These are phyloP conservation scores for Eristalinus aeneus DNA, from an alignment of 2,888 invertebrate genomes.

Conservation along the genomic window DNA sequence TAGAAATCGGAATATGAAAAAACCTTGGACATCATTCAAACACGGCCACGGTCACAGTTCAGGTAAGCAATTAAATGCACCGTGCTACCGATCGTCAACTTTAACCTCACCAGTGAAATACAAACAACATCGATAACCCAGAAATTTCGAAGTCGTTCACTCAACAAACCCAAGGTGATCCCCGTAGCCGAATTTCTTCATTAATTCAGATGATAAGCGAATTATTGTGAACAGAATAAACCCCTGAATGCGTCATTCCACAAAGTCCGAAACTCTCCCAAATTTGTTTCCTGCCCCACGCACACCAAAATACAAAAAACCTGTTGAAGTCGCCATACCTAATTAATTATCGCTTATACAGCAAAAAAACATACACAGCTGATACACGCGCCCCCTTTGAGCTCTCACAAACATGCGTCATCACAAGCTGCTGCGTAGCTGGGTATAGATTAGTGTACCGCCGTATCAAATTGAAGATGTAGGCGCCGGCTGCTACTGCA, in stretches of 20 bases:
- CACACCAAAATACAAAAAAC: not conserved
- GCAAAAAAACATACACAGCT: not conserved
- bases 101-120: not conserved
- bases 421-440: not conserved
- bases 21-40: no score
- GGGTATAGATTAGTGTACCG: not conserved
- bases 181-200: not conserved
- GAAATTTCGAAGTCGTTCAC: not conserved
- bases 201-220: not conserved
- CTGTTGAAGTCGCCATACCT: not conserved
- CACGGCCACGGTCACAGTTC: no score
- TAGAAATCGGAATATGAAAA: no score
- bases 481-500: not conserved
- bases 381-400: not conserved
- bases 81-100: not conserved
- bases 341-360: not conserved
- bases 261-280: not conserved
- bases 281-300: not conserved
- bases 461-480: not conserved
- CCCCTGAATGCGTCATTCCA: not conserved
- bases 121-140: not conserved
- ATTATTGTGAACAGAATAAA: not conserved
- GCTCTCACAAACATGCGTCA: not conserved
- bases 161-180: not conserved
- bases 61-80: no score